phyloP scores from a whole-genome alignment of 2,113 vertebrate species.

The Desmodus rotundus region DNA sequence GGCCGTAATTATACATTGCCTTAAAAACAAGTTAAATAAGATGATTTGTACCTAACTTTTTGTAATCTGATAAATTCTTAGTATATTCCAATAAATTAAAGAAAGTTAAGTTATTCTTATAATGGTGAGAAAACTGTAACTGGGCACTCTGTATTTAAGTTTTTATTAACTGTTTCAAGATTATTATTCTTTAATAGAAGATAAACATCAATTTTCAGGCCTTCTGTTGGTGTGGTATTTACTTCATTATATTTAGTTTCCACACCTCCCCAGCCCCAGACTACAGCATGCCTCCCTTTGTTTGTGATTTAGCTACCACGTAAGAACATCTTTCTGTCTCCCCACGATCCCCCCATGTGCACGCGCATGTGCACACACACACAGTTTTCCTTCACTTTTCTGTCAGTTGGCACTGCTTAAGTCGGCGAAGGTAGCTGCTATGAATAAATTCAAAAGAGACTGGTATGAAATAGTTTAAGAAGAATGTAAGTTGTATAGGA shows the following conservation, averaged over 20 bases:
- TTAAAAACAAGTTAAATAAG: background rate
- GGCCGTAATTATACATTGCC: background rate
- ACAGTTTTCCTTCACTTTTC: background rate
- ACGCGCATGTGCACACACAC: background rate
- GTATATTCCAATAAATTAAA: background rate
- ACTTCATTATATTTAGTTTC: background rate
- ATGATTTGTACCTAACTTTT: background rate
- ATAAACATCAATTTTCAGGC: background rate
- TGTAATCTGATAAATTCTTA: conserved; percentile 31
- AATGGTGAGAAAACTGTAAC: background rate
- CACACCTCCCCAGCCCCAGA: background rate
- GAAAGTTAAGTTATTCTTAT: background rate
- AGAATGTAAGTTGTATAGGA: background rate
- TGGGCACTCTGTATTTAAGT: background rate
- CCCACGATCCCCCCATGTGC: too few species aligned
- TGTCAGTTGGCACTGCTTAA: background rate
- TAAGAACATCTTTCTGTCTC: background rate
- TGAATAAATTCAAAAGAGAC: conserved; percentile 19
- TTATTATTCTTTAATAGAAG: background rate
- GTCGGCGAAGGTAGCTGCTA: background rate
- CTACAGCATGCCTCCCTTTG: background rate
- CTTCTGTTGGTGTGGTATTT: background rate
- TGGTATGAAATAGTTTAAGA: conserved; percentile 32
- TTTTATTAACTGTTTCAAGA: conserved; percentile 11
- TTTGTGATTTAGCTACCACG: background rate